Conservation (phyloP, 2,888 invertebrate genomes). For the Synergus itoensis region DNA sequence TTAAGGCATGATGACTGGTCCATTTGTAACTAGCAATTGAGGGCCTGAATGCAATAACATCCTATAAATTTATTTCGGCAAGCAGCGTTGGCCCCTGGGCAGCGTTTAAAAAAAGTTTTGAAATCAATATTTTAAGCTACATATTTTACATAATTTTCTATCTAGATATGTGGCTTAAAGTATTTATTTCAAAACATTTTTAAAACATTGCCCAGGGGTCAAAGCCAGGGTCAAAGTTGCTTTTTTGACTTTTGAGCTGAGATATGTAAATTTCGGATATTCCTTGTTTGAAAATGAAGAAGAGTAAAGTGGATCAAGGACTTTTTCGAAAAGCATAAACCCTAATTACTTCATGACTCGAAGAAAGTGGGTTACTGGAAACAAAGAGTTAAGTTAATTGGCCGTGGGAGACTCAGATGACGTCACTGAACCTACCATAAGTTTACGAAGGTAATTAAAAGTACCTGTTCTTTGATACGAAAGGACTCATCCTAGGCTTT, state of each 20-base stretch:
- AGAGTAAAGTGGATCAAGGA: constrained; percentile 6
- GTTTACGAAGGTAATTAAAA: constrained; percentile 33
- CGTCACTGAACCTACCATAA: not conserved
- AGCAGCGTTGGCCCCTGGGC: too few species aligned
- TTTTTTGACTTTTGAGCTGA: too few species aligned
- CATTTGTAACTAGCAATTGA: not conserved
- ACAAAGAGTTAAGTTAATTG: constrained; percentile 34
- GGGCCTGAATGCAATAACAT: too few species aligned
- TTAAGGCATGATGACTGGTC: constrained; percentile 36
- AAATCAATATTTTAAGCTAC: too few species aligned
- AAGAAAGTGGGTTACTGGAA: constrained; percentile 23
- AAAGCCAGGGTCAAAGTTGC: too few species aligned
- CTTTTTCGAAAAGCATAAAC: not conserved
- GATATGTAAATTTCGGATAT: too few species aligned
- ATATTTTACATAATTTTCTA: too few species aligned
- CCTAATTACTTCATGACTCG: constrained; percentile 16
- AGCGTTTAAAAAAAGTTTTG: too few species aligned
- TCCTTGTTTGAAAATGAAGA: not conserved
- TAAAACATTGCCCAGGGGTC: too few species aligned
- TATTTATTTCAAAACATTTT: too few species aligned
- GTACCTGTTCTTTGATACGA: constrained; percentile 3
- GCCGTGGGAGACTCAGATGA: constrained; percentile 33
- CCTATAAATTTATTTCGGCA: too few species aligned
- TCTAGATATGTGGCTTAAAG: too few species aligned
- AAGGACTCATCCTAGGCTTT: constrained; percentile 22